A percentile compares a stretch with the other conserved stretches of the same genome.
Evolutionary conservation across 2,113 vertebrate genomes (phyloP).

Genomic region (Siniperca chuatsi): DNA sequence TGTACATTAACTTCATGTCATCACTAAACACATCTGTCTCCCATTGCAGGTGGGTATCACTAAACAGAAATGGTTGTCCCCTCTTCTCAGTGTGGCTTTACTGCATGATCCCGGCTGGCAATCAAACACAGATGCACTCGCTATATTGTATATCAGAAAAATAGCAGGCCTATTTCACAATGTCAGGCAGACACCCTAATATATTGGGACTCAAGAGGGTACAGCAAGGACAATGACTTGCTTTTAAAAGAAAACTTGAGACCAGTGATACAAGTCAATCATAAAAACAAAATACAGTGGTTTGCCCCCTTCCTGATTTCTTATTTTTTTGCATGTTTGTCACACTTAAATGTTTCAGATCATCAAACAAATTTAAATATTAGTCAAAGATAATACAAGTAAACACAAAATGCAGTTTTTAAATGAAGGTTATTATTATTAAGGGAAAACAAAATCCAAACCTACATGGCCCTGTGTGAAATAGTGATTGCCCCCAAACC

Average conservation of each 20-base stretch:
- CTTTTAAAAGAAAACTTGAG: slow-evolving; percentile 21
- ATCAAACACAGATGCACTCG: slow-evolving; percentile 55
- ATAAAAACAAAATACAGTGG: neutral
- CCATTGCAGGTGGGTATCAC: slow-evolving; percentile 66
- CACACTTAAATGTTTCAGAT: too few species aligned
- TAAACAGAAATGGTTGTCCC: slow-evolving; percentile 75
- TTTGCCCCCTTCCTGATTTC: too few species aligned
- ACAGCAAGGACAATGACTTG: slow-evolving; percentile 7
- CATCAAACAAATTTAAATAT: too few species aligned
- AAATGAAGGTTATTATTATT: too few species aligned
- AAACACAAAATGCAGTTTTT: too few species aligned
- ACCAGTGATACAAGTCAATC: slow-evolving; percentile 4
- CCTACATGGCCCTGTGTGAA: too few species aligned
- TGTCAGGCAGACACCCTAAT: neutral
- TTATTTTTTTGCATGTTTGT: too few species aligned
- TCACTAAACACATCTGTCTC: slow-evolving; percentile 73
- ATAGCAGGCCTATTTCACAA: slow-evolving; percentile 1
- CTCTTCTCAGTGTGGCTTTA: slow-evolving; percentile 55
- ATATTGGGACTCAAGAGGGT: neutral
- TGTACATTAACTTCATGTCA: slow-evolving; percentile 66
- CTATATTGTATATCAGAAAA: slow-evolving; percentile 33
- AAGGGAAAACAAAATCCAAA: too few species aligned
- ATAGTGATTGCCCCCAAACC: too few species aligned
- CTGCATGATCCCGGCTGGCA: slow-evolving; percentile 39
- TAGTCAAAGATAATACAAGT: too few species aligned